These are phyloP conservation scores for Encarsia formosa DNA, from an alignment of 2,888 invertebrate genomes.

Conservation along the genomic window DNA sequence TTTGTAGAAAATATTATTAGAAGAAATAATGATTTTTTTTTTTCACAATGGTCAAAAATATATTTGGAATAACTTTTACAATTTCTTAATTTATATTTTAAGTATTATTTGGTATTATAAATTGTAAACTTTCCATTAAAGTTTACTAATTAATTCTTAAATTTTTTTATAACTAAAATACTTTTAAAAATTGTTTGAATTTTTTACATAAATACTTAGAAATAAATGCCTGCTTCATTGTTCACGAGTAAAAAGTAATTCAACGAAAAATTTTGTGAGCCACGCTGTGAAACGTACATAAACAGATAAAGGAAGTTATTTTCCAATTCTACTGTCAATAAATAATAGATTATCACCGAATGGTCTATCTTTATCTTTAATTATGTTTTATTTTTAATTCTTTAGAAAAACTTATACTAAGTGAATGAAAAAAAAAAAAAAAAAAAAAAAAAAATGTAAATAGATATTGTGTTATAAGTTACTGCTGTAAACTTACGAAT, in stretches of 20 bases:
- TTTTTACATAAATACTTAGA: too few species aligned
- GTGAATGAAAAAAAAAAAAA: conserved; percentile 2
- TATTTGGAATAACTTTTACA: conserved; percentile 8
- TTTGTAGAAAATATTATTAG: too few species aligned
- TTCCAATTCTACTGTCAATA: conserved; percentile 2
- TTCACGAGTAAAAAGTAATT: neutral
- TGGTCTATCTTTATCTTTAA: too few species aligned
- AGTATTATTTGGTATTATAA: conserved; percentile 1
- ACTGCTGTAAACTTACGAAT: conserved; percentile 28
- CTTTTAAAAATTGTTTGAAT: conserved; percentile 1
- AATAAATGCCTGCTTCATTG: neutral
- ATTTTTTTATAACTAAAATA: conserved; percentile 7
- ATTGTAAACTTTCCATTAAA: conserved; percentile 5
- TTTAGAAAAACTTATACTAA: conserved; percentile 4
- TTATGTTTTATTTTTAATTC: neutral
- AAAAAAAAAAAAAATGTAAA: conserved; percentile 26
- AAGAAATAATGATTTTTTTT: too few species aligned
- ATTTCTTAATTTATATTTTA: conserved; percentile 14
- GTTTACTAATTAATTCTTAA: conserved; percentile 8
- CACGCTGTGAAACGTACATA: conserved; percentile 4
- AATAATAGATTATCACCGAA: conserved; percentile 2
- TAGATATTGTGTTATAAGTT: conserved; percentile 27
- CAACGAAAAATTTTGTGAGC: conserved; percentile 7
- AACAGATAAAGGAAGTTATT: neutral
- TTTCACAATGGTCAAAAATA: conserved; percentile 1